A percentile compares a stretch with the other conserved stretches of the same genome.
Conservation (phyloP, 2,888 invertebrate genomes). For the Hirudinaria manillensis region DNA sequence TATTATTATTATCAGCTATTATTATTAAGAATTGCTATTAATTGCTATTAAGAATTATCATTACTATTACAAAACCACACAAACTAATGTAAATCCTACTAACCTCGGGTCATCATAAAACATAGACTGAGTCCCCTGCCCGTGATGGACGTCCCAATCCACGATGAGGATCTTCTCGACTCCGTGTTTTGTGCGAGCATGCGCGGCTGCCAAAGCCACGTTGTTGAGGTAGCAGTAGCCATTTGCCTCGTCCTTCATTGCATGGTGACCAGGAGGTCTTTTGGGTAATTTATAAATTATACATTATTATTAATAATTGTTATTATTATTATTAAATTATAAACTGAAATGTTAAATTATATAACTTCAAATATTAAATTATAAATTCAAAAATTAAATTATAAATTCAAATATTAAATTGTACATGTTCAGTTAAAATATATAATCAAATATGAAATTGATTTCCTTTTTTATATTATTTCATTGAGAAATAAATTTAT, state of each 20-base stretch:
- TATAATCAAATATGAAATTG: too few relatives aligned
- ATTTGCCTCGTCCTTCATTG: conserved; percentile 67
- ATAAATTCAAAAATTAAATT: neutral
- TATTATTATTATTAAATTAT: neutral
- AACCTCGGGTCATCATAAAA: conserved; percentile 63
- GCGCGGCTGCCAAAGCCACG: conserved; percentile 73
- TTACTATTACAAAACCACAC: neutral
- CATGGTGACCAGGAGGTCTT: conserved; percentile 78
- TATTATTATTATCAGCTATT: neutral
- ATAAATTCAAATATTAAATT: neutral
- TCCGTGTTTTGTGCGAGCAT: conserved; percentile 59
- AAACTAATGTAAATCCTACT: neutral
- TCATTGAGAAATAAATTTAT: too few relatives aligned
- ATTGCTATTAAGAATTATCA: neutral
- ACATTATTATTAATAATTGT: neutral
- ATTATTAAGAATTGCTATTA: neutral
- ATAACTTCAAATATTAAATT: neutral
- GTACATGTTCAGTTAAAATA: too few relatives aligned
- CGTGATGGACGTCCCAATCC: conserved; percentile 96
- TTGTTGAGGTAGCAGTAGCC: conserved; percentile 85
- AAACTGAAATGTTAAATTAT: too few relatives aligned
- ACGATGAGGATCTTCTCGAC: conserved; percentile 67
- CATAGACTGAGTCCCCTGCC: conserved; percentile 70
- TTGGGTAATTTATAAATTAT: too few relatives aligned
- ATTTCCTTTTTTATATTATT: too few relatives aligned